Evolutionary conservation across 2,888 invertebrate genomes (phyloP).

Genomic region (Coelinius sp.): DNA sequence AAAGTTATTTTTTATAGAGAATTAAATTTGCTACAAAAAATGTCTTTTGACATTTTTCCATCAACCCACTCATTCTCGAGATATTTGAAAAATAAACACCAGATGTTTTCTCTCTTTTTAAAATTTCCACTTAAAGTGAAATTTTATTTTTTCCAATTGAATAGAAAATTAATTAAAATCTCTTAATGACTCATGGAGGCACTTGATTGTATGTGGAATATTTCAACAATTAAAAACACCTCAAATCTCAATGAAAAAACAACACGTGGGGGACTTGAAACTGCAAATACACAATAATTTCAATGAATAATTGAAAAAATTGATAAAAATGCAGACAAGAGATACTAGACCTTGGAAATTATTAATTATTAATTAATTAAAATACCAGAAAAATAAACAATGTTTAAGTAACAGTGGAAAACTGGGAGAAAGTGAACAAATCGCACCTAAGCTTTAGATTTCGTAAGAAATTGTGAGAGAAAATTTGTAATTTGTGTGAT

Average conservation of each 20-base stretch:
- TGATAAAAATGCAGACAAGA: not conserved
- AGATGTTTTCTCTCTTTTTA: not conserved
- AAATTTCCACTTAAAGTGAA: not conserved
- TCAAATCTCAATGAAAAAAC: not conserved
- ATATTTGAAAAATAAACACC: not conserved
- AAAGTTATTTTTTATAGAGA: not conserved
- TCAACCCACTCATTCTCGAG: not conserved
- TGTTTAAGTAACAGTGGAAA: not conserved
- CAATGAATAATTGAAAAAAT: not conserved
- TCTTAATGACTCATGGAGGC: not conserved
- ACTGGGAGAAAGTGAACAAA: constrained; percentile 7
- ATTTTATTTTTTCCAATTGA: not conserved
- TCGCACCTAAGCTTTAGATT: constrained; percentile 26
- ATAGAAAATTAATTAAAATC: not conserved
- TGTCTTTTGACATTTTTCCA: not conserved
- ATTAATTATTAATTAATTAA: not conserved
- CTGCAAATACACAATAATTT: not conserved
- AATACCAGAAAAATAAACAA: not conserved
- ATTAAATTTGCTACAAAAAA: not conserved
- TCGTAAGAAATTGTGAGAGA: constrained; percentile 18
- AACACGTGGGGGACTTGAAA: not conserved
- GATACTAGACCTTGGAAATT: constrained; percentile 5
- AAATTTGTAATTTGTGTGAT: constrained; percentile 21
- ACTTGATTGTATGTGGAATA: not conserved
- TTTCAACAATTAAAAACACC: not conserved